Evolutionary conservation across 2,113 vertebrate genomes (phyloP).

Genomic region (Hucho hucho): DNA sequence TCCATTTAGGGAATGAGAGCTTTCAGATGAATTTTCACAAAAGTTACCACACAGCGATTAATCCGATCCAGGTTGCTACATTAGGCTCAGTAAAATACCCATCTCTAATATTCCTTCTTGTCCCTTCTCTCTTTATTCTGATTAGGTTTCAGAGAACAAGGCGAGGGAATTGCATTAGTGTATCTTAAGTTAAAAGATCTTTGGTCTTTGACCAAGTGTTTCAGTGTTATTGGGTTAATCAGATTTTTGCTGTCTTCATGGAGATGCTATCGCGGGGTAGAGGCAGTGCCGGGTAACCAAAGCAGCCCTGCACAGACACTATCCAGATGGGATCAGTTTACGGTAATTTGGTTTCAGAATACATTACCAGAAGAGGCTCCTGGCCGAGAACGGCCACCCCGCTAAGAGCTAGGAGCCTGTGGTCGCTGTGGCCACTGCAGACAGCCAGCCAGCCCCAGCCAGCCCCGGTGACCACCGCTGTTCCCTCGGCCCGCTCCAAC

Average conservation of each 20-base stretch:
- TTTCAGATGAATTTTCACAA: conserved; percentile 66
- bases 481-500: conserved; percentile 45
- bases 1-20: conserved; percentile 64
- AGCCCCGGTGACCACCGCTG: conserved; percentile 10
- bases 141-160: conserved; percentile 77
- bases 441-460: conserved; percentile 7
- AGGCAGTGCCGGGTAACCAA: conserved; percentile 79
- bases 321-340: conserved; percentile 89
- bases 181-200: conserved; percentile 93
- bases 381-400: conserved; percentile 57
- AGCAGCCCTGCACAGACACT: conserved; percentile 82
- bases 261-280: conserved; percentile 91
- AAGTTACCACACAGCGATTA: conserved; percentile 69
- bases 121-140: conserved; percentile 57
- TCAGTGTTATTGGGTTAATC: conserved; percentile 88
- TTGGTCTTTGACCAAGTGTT: conserved; percentile 94
- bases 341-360: conserved; percentile 98
- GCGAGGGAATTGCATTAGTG: conserved; percentile 95
- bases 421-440: conserved; percentile 55
- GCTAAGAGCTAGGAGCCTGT: conserved; percentile 55
- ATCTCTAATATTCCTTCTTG: conserved; percentile 55
- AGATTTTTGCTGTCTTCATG: conserved; percentile 88
- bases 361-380: conserved; percentile 90
- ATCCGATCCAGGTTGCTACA: conserved; percentile 72
- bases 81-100: conserved; percentile 65